Evolutionary conservation across 2,113 vertebrate species (phyloP), one percentile per base, ranked within the genome.

Genomic region (Physeter macrocephalus): DNA sequence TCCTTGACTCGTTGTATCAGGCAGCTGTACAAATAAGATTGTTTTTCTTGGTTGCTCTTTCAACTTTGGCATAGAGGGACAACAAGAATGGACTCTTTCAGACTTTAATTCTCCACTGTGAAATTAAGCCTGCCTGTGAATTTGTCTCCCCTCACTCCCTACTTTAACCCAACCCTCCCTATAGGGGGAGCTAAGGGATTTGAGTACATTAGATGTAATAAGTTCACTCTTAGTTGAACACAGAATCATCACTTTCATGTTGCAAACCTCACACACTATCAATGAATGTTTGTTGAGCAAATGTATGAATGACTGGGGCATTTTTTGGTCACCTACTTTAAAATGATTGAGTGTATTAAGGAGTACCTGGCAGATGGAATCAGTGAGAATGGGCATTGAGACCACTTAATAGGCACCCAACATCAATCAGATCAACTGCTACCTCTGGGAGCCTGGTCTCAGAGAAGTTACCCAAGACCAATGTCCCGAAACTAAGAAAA

Each of bases 401-500:
- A 15, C 13, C 31, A 20, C 5, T 21, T 34, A 12, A n/a, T 12
- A 87, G 57, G 29, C 31, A 36, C 5, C 36, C 17, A 7, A 36
- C 43, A 43, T 75, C 36, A 36, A 0, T 82, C n/a, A 86, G 88
- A 18, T 77, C 27, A 93, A 23, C 34, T 29, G 75, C 34, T n/a
- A 36, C 5, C n/a, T 74, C 61, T 91, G 81, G 81, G 71, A 94
- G 27, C 59, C 14, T 43, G 59, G 66, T 43, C 54, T 88, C 46
- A 61, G 88, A 98, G 69, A 77, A 86, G 64, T 96, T 95, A 88
- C 54, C 46, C 46, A 94, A 94, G 71, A 92, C 36, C 18, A 52
- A 75, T 36, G 66, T 94, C 36, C 23, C 1, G 43, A 97, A 96
- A 96, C 94, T 88, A 66, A 71, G 81, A 94, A 95, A 93, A 77